Percentiles rank a stretch among this genome's conserved stretches.
phyloP scores from a whole-genome alignment of 2,888 invertebrate genomes.

The Odontocerum albicorne region DNA sequence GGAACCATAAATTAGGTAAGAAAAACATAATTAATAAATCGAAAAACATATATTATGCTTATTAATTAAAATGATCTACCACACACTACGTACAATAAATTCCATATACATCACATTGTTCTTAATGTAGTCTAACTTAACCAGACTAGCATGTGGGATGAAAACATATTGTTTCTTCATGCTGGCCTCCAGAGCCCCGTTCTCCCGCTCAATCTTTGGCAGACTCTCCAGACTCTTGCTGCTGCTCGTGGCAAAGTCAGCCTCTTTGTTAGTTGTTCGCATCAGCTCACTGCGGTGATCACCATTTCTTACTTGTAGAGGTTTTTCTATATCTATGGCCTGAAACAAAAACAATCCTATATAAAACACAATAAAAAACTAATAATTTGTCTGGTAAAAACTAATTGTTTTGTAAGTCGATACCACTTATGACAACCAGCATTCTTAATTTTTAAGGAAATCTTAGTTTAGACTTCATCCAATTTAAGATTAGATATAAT shows the following conservation, averaged over 20 bases:
- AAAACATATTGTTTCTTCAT: slow-evolving; percentile 63
- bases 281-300: slow-evolving; percentile 37
- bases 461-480: too few relatives aligned
- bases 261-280: slow-evolving; percentile 36
- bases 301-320: slow-evolving; percentile 58
- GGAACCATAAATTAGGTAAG: too few relatives aligned
- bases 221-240: slow-evolving; percentile 38
- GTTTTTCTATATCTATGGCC: slow-evolving; percentile 66
- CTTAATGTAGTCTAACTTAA: slow-evolving; percentile 61
- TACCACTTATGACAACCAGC: too few relatives aligned
- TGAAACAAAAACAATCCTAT: too few relatives aligned
- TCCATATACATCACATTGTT: slow-evolving; percentile 65
- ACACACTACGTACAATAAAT: slow-evolving; percentile 54
- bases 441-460: too few relatives aligned
- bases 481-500: too few relatives aligned
- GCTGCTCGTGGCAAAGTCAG: slow-evolving; percentile 37
- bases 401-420: too few relatives aligned
- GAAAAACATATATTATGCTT: too few relatives aligned
- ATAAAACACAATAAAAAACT: too few relatives aligned
- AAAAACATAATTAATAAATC: too few relatives aligned
- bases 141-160: slow-evolving; percentile 64
- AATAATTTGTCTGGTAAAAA: too few relatives aligned
- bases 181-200: slow-evolving; percentile 42
- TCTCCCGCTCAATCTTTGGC: slow-evolving; percentile 41
- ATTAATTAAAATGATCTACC: too few relatives aligned